Evolutionary conservation across 2,113 vertebrate species (phyloP).

Genomic region (Peromyscus maniculatus): DNA sequence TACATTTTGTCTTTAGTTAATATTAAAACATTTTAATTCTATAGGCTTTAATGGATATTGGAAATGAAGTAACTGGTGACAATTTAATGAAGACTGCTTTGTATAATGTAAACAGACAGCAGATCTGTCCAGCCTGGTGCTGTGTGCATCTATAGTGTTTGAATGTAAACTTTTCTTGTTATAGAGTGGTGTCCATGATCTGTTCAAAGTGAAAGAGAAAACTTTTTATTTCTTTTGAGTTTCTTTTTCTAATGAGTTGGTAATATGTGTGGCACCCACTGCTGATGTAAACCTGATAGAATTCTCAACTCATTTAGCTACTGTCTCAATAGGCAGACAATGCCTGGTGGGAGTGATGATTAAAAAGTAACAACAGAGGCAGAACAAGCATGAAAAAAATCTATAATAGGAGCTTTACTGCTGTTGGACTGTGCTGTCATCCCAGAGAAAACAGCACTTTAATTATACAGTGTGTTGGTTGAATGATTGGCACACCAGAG

Average conservation of each 20-base stretch:
- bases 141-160: slow-evolving; percentile 16
- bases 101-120: slow-evolving; percentile 62
- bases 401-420: slow-evolving; percentile 71
- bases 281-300: slow-evolving; percentile 81
- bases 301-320: slow-evolving; percentile 85
- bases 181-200: slow-evolving; percentile 50
- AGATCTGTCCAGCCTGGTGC: slow-evolving; percentile 15
- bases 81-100: slow-evolving; percentile 30
- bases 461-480: slow-evolving; percentile 54
- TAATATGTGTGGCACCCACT: slow-evolving; percentile 80
- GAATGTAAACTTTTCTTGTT: slow-evolving; percentile 51
- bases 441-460: slow-evolving; percentile 72
- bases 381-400: slow-evolving; percentile 74
- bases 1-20: background rate
- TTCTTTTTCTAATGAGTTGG: slow-evolving; percentile 81
- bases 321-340: slow-evolving; percentile 81
- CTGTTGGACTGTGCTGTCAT: slow-evolving; percentile 68
- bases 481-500: slow-evolving; percentile 42
- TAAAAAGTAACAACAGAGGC: slow-evolving; percentile 82
- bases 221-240: slow-evolving; percentile 80
- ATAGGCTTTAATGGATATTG: background rate
- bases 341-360: slow-evolving; percentile 85
- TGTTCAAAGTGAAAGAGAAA: slow-evolving; percentile 72
- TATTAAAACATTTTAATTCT: background rate
- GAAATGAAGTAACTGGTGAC: background rate